Conservation (phyloP, 2,113 vertebrate genomes). For the Microtus montanus region DNA sequence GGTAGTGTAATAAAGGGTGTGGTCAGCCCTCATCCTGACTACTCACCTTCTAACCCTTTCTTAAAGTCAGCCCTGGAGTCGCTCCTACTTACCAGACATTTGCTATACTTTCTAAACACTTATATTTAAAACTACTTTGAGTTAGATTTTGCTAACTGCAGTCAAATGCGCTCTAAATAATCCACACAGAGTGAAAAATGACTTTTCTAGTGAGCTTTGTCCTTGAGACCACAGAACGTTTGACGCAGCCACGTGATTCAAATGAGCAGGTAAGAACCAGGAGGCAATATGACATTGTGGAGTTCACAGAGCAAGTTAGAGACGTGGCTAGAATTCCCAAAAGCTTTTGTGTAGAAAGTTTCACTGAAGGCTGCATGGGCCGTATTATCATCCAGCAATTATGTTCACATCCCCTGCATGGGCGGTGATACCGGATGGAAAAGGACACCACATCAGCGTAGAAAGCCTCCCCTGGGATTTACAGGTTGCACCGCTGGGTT, state of each 20-base stretch:
- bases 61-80: neutral
- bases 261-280: neutral
- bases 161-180: neutral
- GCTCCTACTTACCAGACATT: neutral
- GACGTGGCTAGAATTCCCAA: neutral
- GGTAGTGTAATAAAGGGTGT: neutral
- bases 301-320: neutral
- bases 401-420: neutral
- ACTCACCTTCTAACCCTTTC: neutral
- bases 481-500: neutral
- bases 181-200: neutral
- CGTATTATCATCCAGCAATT: neutral
- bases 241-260: neutral
- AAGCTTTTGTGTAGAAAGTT: neutral
- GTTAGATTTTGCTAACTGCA: conserved; percentile 3
- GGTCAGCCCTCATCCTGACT: neutral
- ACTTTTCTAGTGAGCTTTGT: conserved; percentile 8
- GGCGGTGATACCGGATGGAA: neutral
- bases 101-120: neutral
- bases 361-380: neutral
- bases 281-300: neutral
- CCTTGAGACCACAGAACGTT: neutral
- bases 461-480: neutral
- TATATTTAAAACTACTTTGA: neutral
- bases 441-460: neutral